Evolutionary conservation across 2,797 vertebrate species (phyloP), one percentile per base, ranked within the genome.

Genomic region (Artibeus jamaicensis): DNA sequence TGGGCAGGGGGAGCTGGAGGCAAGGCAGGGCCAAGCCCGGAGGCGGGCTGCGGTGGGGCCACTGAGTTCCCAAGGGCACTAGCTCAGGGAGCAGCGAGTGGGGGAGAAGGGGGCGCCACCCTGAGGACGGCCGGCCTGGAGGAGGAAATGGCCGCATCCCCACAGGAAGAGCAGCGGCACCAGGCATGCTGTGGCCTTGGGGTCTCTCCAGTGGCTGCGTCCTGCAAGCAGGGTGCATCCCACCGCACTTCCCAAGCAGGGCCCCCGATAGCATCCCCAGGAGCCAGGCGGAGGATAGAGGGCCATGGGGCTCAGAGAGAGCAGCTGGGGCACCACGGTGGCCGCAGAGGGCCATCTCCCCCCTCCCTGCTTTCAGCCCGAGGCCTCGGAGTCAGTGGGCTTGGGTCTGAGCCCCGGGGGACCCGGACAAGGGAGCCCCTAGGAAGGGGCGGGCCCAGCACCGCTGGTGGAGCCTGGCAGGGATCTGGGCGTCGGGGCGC

Each of bases 351-450:
- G 73, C 39, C 1, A 9, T 29, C 21, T 3, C 34, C n/a, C 50
- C 12, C n/a, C n/a, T n/a, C n/a, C n/a, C n/a, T n/a, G n/a, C n/a
- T n/a, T n/a, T n/a, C n/a, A n/a, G n/a, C n/a, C n/a, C n/a, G n/a
- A 42, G 70, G 10, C 70, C 24, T 73, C 7, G 12, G 37, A 29
- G n/a, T 9, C 15, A 62, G 65, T 18, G 19, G 46, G 34, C 15
- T 53, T 16, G 10, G 4, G 44, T 26, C 37, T 4, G 53, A 15
- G 91, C 37, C 29, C 26, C 4, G 2, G 59, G 26, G 11, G 59
- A 9, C 57, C 8, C 1, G 14, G 39, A 9, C n/a, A 0, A 2
- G 2, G 9, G 6, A 18, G 14, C 8, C 0, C 14, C 10, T 32
- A 42, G 32, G n/a, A n/a, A 39, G 22, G 18, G 39, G 9, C 37